Conservation (phyloP, 1,140 invertebrate species). For the Drosophila pseudoobscura region DNA sequence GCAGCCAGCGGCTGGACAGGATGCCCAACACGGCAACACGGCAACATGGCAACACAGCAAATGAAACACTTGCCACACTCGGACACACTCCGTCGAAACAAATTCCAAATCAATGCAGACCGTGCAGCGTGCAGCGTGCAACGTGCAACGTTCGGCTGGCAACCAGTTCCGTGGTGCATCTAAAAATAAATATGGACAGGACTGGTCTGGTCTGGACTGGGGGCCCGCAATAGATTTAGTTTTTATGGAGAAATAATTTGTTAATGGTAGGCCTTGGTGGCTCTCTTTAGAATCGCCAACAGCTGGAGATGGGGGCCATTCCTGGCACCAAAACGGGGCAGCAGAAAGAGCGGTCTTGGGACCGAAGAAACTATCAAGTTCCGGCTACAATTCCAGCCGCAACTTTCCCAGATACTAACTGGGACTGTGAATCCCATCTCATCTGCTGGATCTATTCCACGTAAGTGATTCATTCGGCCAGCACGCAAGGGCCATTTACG, state of each 20-base stretch:
- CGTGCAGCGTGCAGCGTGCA: constrained; percentile 5
- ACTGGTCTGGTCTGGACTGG: constrained; percentile 8
- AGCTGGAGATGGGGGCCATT: constrained; percentile 7
- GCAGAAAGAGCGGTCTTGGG: constrained; percentile 5
- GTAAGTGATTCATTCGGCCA: constrained; percentile 13
- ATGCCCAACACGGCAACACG: constrained; percentile 24
- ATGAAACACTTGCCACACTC: constrained; percentile 27
- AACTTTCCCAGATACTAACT: constrained; percentile 21
- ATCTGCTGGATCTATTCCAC: constrained; percentile 9
- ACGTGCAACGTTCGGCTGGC: constrained; percentile 28
- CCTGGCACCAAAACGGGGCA: constrained; percentile 1
- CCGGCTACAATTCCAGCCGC: constrained; percentile 35
- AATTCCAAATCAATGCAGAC: constrained; percentile 61
- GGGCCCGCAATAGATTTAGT: constrained; percentile 40
- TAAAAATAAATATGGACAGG: constrained; percentile 63
- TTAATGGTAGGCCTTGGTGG: constrained; percentile 48
- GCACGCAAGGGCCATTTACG: constrained; percentile 17
- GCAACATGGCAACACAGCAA: constrained; percentile 7
- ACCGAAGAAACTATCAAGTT: constrained; percentile 61
- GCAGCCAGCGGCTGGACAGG: constrained; percentile 31
- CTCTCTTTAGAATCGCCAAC: constrained; percentile 25
- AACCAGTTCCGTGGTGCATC: constrained; percentile 36
- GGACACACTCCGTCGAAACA: constrained; percentile 53
- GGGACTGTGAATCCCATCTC: not conserved
- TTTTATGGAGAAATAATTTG: constrained; percentile 71